A percentile compares a stretch with the other conserved stretches of the same genome.
Conservation (phyloP, 2,888 invertebrate genomes). For the Leptopilina drosophilae region DNA sequence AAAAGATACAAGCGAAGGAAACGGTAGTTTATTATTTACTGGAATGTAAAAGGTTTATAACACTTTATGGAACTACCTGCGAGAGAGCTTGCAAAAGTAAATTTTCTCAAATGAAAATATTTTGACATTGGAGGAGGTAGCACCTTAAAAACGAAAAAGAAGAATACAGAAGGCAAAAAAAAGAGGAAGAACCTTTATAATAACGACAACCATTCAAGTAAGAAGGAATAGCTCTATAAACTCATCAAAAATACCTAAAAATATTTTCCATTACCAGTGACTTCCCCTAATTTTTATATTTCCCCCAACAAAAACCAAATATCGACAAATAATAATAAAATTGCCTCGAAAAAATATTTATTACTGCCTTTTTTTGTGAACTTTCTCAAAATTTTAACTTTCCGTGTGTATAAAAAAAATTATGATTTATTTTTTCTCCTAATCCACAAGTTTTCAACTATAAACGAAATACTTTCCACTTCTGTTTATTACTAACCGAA, state of each 20-base stretch:
- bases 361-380: not conserved
- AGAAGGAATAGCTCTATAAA: constrained; percentile 58
- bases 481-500: no score
- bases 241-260: constrained; percentile 54
- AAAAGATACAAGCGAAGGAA: not conserved
- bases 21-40: constrained; percentile 14
- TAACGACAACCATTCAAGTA: constrained; percentile 38
- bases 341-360: not conserved
- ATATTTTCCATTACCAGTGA: constrained; percentile 8
- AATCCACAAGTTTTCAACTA: no score
- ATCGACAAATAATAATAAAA: not conserved
- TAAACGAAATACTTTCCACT: no score
- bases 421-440: no score
- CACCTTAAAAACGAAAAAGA: not conserved
- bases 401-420: no score
- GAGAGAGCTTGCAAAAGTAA: not conserved
- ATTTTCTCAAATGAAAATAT: constrained; percentile 46
- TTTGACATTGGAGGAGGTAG: constrained; percentile 35
- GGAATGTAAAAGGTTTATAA: constrained; percentile 19
- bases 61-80: constrained; percentile 48
- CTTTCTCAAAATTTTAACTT: no score
- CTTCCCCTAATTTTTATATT: constrained; percentile 48
- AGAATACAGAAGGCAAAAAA: not conserved
- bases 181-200: not conserved
- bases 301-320: constrained; percentile 41